A percentile compares a stretch with the other conserved stretches of the same genome.
Conservation (phyloP, 1,140 invertebrate genomes). For the Dryas iulia region DNA sequence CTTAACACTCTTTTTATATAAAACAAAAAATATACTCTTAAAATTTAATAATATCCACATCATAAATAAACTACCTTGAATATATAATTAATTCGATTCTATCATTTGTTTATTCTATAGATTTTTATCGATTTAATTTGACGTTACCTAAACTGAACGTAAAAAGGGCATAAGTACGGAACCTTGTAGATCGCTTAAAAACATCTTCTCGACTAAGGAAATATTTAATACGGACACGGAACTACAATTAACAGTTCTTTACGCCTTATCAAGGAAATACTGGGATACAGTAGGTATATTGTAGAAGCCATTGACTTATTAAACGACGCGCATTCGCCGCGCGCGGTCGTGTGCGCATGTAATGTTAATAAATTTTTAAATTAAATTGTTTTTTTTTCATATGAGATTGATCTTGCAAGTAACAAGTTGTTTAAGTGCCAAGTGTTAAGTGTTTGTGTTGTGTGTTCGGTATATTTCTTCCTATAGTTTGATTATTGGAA, state of each 20-base stretch:
- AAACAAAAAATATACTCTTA: too few species aligned
- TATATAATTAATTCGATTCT: neutral
- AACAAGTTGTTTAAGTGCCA: neutral
- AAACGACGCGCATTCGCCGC: constrained; percentile 25
- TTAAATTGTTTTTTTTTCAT: neutral
- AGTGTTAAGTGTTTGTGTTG: neutral
- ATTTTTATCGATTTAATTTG: neutral
- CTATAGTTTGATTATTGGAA: neutral
- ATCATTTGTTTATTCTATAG: neutral
- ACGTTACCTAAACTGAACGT: neutral
- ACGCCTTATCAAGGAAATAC: constrained; percentile 36
- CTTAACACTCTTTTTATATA: too few species aligned
- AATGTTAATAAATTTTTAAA: neutral
- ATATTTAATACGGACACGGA: constrained; percentile 44
- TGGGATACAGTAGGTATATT: constrained; percentile 10
- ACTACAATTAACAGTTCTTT: constrained; percentile 34
- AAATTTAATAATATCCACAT: too few species aligned
- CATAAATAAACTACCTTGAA: neutral
- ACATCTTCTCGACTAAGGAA: constrained; percentile 12
- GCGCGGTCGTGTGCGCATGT: constrained; percentile 19
- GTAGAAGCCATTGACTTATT: constrained; percentile 28
- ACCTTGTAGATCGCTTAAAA: neutral
- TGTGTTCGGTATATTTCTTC: neutral
- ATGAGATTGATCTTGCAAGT: neutral
- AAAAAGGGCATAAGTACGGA: neutral